Base-by-base conservation (phyloP, 2,888 invertebrate species). In the Limnephilus auricula region DNA sequence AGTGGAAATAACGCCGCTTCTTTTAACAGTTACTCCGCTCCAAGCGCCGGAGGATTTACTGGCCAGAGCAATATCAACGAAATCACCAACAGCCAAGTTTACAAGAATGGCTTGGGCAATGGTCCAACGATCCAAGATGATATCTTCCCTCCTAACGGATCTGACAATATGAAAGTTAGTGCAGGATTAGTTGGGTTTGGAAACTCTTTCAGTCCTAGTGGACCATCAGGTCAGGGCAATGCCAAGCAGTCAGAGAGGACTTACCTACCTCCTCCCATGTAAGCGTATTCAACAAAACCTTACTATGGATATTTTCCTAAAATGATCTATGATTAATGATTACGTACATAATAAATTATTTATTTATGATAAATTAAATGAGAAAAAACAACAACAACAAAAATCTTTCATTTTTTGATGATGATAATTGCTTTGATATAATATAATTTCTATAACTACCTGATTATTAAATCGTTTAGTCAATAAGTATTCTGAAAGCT, bases 31-130 rank as follows among this genome's bases (percentile, higher is more conserved):
- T 86, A 85, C 32, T 65, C 37, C 31, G 45, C 79, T 4, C 89
- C 89, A 65, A 79, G 84, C n/a, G 86, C 45, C 34, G 89, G 30
- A 50, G 50, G 50, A 34, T 83, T 90, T 37, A 90, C 80, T 25
- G 84, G 90, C 25, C 65, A 65, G 12, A 65, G 78, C 18, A 84
- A 90, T 80, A 50, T 65, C n/a, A 91, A 92, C 79, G 91, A 91
- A 45, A 84, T 89, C 45, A 30, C 86, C 79, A 84, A 90, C 18
- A 89, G 88, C 45, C 87, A 88, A 79, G 90, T 25, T 40, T 88
- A 45, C 84, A 88, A 40, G 78, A 92, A 92, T 50, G 92, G 92
- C 45, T 87, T 90, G 10, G 92, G 91, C 32, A 90, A 91, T 32
- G 88, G 79, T 13, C 89, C 84, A 79, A 85, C 78, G n/a, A 31